Evolutionary conservation across 2,113 vertebrate species (phyloP).

Genomic region (Vombatus ursinus): DNA sequence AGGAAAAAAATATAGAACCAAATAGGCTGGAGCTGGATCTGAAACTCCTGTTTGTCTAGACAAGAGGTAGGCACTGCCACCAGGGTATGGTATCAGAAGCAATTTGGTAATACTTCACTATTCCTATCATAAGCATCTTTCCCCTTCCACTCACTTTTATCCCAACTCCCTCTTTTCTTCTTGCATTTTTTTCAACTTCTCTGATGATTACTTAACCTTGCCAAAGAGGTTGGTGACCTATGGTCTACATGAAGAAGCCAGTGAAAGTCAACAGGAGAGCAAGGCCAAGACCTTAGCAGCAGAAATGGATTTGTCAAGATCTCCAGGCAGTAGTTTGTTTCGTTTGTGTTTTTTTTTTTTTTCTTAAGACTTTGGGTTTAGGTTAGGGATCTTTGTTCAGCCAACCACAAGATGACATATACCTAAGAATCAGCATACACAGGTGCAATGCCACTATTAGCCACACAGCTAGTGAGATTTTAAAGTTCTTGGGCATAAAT

Average conservation of each 20-base stretch:
- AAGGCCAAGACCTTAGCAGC: not conserved
- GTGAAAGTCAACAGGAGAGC: not conserved
- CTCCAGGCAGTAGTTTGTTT: not conserved
- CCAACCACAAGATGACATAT: not conserved
- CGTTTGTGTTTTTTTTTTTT: too few relatives aligned
- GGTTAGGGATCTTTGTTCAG: not conserved
- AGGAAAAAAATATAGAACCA: not conserved
- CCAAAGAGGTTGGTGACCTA: not conserved
- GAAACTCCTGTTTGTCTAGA: not conserved
- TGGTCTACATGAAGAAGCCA: not conserved
- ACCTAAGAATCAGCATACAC: not conserved
- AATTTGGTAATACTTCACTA: not conserved
- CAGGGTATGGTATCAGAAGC: not conserved
- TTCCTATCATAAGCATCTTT: not conserved
- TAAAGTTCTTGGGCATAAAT: not conserved
- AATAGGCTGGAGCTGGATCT: not conserved
- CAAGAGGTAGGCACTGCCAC: not conserved
- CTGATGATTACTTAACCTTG: not conserved
- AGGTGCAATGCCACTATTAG: not conserved
- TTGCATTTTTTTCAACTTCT: not conserved
- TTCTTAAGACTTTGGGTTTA: not conserved
- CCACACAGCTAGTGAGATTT: not conserved
- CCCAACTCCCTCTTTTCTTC: slow-evolving; percentile 2
- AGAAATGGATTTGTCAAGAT: not conserved
- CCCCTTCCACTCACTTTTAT: not conserved